Base-by-base conservation (phyloP, 2,797 vertebrate species). In the Acanthurus tractus region DNA sequence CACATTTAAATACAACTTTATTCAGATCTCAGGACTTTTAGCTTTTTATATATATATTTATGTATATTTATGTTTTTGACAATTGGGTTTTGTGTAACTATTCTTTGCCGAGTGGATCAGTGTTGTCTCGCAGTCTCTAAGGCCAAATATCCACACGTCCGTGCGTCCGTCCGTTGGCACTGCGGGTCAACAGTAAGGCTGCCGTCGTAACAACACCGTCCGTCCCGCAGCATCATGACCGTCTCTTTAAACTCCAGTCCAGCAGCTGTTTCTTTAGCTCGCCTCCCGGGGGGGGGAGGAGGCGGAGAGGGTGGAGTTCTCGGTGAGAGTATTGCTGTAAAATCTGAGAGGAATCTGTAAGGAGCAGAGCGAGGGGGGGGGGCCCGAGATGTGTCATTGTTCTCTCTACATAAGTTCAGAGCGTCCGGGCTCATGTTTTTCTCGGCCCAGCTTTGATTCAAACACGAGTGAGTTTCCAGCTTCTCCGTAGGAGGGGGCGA, bases 1-100 rank as follows among this genome's bases (percentile, higher is more conserved):
- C 92, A 95, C 95, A 95, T 93, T 93, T 94, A 94, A 92, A 95
- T 95, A 95, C 91, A 94, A 90, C 91, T 95, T 95, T 95, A 95
- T 95, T 93, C 89, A 93, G 86, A 92, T 92, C 91, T 88, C 75
- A 90, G 80, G 86, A 90, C 86, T 93, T 78, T 78, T 93, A 93
- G 86, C 78, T 25, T 88, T 92, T 84, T 81, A 58, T 76, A 50
- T 62, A 48, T 73, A 40, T 83, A 72, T 73, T 34, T 83, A 72
- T 87, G 63, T 91, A 86, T 91, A 87, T 88, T 87, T 88, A 82
- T 90, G 53, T 84, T 85, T 89, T 83, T 81, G 83, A 91, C 84
- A 77, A 14, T 78, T 89, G 77, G 56, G 8, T 70, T 70, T 83
- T 84, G 81, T 80, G 78, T 88, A 72, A 79, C 79, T 89, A 81